These are phyloP conservation scores for Drosophila pegasa DNA, from an alignment of 2,888 invertebrate species.

Conservation along the genomic window DNA sequence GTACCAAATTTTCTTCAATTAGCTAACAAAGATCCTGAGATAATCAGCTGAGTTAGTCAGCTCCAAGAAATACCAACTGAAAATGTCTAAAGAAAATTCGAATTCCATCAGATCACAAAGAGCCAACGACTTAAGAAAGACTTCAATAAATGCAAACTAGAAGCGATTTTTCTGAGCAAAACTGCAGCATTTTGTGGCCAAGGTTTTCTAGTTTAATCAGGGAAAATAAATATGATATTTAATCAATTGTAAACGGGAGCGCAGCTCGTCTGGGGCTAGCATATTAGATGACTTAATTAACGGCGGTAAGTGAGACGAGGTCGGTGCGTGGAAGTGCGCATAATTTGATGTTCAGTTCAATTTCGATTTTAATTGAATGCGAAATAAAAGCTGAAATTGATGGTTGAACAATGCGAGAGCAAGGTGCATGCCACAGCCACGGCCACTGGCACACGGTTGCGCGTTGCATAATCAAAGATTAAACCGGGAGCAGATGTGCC, in stretches of 20 bases:
- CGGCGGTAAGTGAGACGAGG: background rate
- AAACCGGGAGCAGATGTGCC: conserved; percentile 54
- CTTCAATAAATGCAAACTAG: background rate
- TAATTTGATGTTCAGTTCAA: background rate
- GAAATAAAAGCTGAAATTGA: conserved; percentile 1
- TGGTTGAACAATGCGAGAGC: conserved; percentile 5
- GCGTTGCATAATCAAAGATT: conserved; percentile 61
- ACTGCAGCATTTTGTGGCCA: background rate
- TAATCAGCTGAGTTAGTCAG: no score
- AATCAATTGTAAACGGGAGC: background rate
- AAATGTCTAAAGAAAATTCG: no score
- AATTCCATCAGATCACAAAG: no score
- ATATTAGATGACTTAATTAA: background rate
- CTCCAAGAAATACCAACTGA: no score
- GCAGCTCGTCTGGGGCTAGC: background rate
- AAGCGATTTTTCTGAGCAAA: background rate
- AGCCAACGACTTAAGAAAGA: no score
- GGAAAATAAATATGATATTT: background rate
- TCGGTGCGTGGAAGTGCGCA: background rate
- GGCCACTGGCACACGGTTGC: background rate
- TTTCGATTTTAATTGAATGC: conserved; percentile 6
- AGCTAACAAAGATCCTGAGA: background rate
- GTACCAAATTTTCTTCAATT: no score
- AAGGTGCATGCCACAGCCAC: conserved; percentile 46
- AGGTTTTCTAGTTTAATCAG: background rate